These are phyloP conservation scores for Bombylius discolor DNA, from an alignment of 2,888 invertebrate species.

Conservation along the genomic window DNA sequence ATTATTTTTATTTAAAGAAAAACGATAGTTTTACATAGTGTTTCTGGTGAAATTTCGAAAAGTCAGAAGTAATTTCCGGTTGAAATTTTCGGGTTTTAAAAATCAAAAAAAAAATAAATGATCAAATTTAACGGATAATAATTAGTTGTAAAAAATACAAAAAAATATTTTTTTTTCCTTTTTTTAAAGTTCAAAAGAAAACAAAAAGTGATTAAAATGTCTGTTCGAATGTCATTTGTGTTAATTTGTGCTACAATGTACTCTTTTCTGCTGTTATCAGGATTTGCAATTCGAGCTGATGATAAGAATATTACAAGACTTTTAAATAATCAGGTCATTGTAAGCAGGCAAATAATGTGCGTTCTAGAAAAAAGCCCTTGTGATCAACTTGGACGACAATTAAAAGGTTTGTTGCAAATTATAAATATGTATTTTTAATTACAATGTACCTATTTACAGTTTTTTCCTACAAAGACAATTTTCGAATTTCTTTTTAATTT, in stretches of 20 bases:
- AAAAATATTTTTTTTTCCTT: too few species aligned
- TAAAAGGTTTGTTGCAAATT: constrained; percentile 40
- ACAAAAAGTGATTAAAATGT: constrained; percentile 11
- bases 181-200: neutral
- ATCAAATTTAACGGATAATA: too few species aligned
- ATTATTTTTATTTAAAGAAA: too few species aligned
- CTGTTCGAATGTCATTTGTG: constrained; percentile 15
- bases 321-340: constrained; percentile 33
- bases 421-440: neutral
- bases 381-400: constrained; percentile 45
- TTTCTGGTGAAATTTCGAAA: too few species aligned
- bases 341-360: constrained; percentile 42
- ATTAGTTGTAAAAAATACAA: too few species aligned
- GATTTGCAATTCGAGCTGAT: constrained; percentile 19
- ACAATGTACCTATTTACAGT: too few species aligned
- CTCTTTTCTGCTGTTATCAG: constrained; percentile 12
- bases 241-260: constrained; percentile 16
- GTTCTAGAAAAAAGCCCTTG: constrained; percentile 45
- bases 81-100: neutral
- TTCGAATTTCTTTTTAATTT: too few species aligned
- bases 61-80: too few species aligned
- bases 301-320: constrained; percentile 31
- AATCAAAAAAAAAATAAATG: neutral
- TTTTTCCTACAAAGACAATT: too few species aligned
- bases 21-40: too few species aligned